Evolutionary conservation across 2,113 vertebrate species (phyloP), one percentile per base, ranked within the genome.

Genomic region (Abramis brama): DNA sequence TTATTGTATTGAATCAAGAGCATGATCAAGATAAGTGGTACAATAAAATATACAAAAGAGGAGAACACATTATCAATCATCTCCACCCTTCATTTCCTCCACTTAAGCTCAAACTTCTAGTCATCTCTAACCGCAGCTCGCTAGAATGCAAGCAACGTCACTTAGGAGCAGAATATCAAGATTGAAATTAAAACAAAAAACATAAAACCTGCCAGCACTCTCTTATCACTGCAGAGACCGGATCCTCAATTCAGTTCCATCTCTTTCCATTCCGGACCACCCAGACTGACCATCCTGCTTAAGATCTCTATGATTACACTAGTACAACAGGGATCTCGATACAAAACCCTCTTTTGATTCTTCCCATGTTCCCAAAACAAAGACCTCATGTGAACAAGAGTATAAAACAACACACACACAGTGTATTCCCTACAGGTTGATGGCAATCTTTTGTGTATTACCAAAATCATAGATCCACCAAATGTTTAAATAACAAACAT

Each of bases 211-310:
- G 2, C 36, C 27, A 33, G 30, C 80, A 52, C 64, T 83, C 64
- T 13, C 81, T 82, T 83, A 83, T 83, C 81, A 83, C 50, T 19
- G 50, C 11, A 30, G 59, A 80, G 85, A 80, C 36, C 77, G 55
- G 85, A 79, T 57, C 76, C 47, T 30, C 30, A 91, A 89, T 89
- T 47, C 78, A 87, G 90, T 91, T 86, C 91, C 84, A 84, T 83
- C 78, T 76, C 83, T 10, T 59, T 85, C 59, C 77, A 81, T 85
- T 90, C 33, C 82, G 77, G 91, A 90, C 89, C 87, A 88, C 84
- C 86, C 66, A 85, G 87, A 82, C 33, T 23, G 64, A 45, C 39
- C 79, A 80, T 66, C 78, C 25, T 73, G 85, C 83, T 86, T 82
- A 70, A 75, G 82, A 62, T 73, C 87, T 87, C 33, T 81, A 85